These are phyloP conservation scores for Oncorhynchus mykiss DNA, from an alignment of 2,113 vertebrate genomes.

Conservation along the genomic window DNA sequence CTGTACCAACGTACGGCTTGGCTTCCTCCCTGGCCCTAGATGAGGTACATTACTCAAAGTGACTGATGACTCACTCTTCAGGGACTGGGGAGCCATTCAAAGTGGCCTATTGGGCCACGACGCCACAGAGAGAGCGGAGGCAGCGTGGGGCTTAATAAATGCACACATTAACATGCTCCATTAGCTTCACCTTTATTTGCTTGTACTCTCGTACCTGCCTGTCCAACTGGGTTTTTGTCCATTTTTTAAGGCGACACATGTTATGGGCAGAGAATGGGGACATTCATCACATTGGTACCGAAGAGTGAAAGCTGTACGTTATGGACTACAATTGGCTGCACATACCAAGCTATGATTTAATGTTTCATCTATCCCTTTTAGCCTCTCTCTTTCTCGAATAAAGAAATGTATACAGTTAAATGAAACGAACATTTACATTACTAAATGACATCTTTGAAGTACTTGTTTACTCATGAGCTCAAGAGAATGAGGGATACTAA, in stretches of 20 bases:
- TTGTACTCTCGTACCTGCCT: conserved; percentile 53
- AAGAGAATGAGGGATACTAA: no score
- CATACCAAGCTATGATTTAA: no score
- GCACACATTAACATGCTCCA: conserved; percentile 60
- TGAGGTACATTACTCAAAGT: conserved; percentile 65
- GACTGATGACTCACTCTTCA: conserved; percentile 60
- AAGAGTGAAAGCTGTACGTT: no score
- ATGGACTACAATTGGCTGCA: no score
- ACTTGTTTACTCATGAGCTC: no score
- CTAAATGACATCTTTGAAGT: no score
- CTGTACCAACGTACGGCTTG: not conserved
- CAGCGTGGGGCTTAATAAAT: conserved; percentile 53
- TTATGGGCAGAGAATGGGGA: not conserved
- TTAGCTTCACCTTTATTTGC: conserved; percentile 64
- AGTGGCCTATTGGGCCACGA: conserved; percentile 38
- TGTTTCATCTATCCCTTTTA: no score
- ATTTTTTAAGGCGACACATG: conserved; percentile 24
- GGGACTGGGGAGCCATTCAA: conserved; percentile 39
- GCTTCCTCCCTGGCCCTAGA: conserved; percentile 31
- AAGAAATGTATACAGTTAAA: no score
- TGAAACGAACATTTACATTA: no score
- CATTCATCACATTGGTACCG: conserved; percentile 35
- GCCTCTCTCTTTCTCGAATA: no score
- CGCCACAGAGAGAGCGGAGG: conserved; percentile 17
- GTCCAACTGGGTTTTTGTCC: conserved; percentile 49